These are phyloP conservation scores for Macrosiphum euphorbiae DNA, from an alignment of 2,888 invertebrate species.

Conservation along the genomic window DNA sequence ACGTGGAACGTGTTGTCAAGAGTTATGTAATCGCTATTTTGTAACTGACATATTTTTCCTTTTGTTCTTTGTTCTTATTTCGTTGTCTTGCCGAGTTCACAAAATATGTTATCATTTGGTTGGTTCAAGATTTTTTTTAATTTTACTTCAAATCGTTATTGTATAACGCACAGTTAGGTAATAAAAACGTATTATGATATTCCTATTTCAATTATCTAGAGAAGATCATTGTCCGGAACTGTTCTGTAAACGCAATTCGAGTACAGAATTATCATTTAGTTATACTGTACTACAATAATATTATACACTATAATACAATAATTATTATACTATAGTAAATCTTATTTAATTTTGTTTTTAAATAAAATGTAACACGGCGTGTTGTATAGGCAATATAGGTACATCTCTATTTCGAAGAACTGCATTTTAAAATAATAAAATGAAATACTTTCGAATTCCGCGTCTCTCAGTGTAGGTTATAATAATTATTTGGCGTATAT, in stretches of 20 bases:
- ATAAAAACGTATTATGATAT: background rate
- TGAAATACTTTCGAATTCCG: background rate
- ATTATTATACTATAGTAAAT: accelerated
- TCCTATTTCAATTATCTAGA: background rate
- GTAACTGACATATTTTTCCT: background rate
- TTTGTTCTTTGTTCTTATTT: background rate
- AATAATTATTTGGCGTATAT: background rate
- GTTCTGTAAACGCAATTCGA: background rate
- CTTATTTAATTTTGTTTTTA: background rate
- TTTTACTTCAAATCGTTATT: background rate
- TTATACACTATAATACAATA: too few species aligned
- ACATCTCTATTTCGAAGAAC: background rate
- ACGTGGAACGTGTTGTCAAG: background rate
- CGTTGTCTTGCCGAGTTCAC: background rate
- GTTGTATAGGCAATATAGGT: background rate
- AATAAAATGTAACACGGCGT: background rate
- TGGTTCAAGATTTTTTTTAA: background rate
- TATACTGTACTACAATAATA: too few species aligned
- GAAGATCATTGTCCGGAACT: background rate
- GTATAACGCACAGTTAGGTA: background rate
- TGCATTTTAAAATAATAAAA: background rate
- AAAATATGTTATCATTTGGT: background rate
- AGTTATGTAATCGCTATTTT: background rate
- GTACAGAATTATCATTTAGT: background rate
- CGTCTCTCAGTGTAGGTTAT: background rate